These are phyloP conservation scores for Chondrosia reniformis DNA, from an alignment of 37 sponge, comb jelly and placozoan species.

Conservation along the genomic window DNA sequence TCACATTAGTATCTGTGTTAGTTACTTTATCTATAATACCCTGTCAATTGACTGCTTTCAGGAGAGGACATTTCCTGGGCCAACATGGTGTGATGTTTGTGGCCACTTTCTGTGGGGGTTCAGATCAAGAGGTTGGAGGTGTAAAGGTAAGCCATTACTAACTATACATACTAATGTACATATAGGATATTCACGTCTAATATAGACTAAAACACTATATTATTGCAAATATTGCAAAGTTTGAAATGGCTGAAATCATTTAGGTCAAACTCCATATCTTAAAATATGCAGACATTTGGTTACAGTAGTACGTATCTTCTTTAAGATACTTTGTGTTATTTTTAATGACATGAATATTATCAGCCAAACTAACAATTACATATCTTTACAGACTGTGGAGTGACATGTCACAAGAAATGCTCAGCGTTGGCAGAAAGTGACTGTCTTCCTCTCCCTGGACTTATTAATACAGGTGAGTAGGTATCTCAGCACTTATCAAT, in stretches of 20 bases:
- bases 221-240: too few relatives aligned
- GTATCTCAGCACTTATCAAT: background rate
- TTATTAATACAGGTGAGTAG: constrained; percentile 48
- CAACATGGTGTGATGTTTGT: constrained; percentile 75
- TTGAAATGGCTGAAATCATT: too few relatives aligned
- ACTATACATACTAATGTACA: background rate
- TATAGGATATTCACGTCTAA: background rate
- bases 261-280: too few relatives aligned
- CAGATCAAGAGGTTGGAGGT: constrained; percentile 45
- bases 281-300: too few relatives aligned
- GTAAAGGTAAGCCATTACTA: constrained; percentile 57
- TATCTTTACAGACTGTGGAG: constrained; percentile 52
- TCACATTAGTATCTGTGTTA: too few relatives aligned
- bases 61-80: constrained; percentile 40
- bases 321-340: background rate
- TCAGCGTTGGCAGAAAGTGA: constrained; percentile 21
- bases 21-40: too few relatives aligned
- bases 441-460: constrained; percentile 52
- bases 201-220: too few relatives aligned
- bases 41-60: too few relatives aligned
- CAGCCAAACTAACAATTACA: background rate
- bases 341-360: background rate
- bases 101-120: constrained; percentile 78
- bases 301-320: background rate
- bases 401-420: constrained; percentile 68